These are phyloP conservation scores for Scomberomorus guttatus DNA, from an alignment of 2,797 vertebrate genomes.

Conservation along the genomic window DNA sequence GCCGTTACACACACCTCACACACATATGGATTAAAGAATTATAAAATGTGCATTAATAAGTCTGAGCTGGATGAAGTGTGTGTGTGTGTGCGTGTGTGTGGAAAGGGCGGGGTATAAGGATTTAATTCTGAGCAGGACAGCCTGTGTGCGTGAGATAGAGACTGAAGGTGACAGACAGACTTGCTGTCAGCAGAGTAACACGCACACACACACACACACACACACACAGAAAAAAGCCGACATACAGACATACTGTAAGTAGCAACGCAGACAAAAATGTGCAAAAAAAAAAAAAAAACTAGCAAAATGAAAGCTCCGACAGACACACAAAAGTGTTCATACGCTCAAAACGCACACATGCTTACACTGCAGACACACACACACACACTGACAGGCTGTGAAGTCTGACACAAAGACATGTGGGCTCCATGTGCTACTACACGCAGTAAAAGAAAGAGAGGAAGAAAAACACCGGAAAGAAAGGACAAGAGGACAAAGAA, in stretches of 20 bases:
- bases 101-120: slow-evolving; percentile 29
- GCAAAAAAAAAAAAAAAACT: not conserved
- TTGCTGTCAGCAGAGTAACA: slow-evolving; percentile 63
- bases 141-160: slow-evolving; percentile 70
- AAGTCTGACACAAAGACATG: slow-evolving; percentile 68
- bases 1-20: slow-evolving; percentile 46
- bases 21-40: slow-evolving; percentile 66
- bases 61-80: slow-evolving; percentile 41
- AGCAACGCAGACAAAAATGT: slow-evolving; percentile 7
- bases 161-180: slow-evolving; percentile 67
- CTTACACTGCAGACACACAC: slow-evolving; percentile 28
- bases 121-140: slow-evolving; percentile 55
- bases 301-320: slow-evolving; percentile 17
- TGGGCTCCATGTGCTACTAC: slow-evolving; percentile 70
- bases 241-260: slow-evolving; percentile 30
- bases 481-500: slow-evolving; percentile 17
- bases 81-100: slow-evolving; percentile 28
- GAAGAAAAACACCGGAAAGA: not conserved
- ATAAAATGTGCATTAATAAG: slow-evolving; percentile 60
- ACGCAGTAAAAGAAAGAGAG: not conserved
- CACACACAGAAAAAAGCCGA: slow-evolving; percentile 2
- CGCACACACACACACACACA: slow-evolving; percentile 5
- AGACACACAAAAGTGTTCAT: slow-evolving; percentile 1
- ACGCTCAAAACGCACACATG: slow-evolving; percentile 10
- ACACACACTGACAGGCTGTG: slow-evolving; percentile 11